Percentiles rank a stretch among this genome's conserved stretches.
Conservation (phyloP, 2,113 vertebrate genomes). For the Desmodus rotundus region DNA sequence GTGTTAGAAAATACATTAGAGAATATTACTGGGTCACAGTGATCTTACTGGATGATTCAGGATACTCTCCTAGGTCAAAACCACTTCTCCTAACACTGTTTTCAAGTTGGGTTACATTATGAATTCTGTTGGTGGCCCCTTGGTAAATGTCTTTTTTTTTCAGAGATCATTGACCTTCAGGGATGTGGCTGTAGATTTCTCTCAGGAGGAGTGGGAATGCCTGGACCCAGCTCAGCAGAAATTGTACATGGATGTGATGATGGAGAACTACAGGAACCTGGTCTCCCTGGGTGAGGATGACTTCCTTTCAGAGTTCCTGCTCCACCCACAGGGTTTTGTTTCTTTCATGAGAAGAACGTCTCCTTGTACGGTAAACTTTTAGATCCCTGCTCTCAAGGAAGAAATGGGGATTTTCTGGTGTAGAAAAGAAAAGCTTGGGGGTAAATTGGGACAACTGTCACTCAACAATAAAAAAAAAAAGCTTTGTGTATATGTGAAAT, state of each 20-base stretch:
- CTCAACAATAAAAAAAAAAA: background rate
- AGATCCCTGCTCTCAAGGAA: background rate
- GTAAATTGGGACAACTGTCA: no score
- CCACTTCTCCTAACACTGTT: background rate
- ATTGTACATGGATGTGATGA: background rate
- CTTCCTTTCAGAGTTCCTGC: background rate
- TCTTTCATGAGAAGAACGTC: background rate
- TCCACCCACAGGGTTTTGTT: background rate
- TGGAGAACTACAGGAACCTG: background rate
- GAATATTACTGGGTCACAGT: no score
- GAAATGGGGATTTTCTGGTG: background rate
- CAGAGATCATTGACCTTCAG: background rate
- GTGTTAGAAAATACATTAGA: background rate
- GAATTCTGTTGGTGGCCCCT: background rate
- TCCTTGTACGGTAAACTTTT: background rate
- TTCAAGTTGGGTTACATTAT: background rate
- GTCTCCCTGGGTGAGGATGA: background rate
- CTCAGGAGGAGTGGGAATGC: background rate
- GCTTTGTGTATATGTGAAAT: background rate
- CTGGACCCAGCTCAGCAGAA: background rate
- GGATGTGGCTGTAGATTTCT: slow-evolving; percentile 16
- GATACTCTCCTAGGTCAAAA: background rate
- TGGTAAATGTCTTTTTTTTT: background rate
- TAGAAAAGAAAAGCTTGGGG: background rate
- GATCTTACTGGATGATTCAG: background rate